Evolutionary conservation across 2,797 vertebrate species (phyloP).

Genomic region (Eidolon dupreanum): DNA sequence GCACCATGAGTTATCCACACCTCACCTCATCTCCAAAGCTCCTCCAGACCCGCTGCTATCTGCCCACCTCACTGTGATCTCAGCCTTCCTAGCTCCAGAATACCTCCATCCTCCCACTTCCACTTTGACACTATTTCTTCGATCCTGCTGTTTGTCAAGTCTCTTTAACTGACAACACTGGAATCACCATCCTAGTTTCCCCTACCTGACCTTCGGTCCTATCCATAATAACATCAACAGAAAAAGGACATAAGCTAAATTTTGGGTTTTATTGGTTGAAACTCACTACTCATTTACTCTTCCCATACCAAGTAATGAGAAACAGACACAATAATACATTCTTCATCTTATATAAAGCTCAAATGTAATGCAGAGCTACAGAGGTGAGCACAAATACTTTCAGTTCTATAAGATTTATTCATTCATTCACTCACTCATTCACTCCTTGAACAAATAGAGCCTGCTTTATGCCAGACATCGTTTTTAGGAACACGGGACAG

Average conservation of each 20-base stretch:
- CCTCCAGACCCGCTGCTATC: background rate
- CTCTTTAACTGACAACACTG: background rate
- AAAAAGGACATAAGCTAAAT: background rate
- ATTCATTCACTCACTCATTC: background rate
- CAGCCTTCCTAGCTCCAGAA: background rate
- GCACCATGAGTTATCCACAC: background rate
- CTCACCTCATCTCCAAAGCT: background rate
- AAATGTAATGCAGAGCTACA: background rate
- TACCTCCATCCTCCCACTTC: background rate
- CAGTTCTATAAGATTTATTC: background rate
- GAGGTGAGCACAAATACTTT: background rate
- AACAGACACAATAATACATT: background rate
- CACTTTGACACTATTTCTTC: background rate
- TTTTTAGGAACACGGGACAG: background rate
- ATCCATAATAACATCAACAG: background rate
- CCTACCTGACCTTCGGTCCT: background rate
- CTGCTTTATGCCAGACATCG: background rate
- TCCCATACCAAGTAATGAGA: background rate
- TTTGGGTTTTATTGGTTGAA: background rate
- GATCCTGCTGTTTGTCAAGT: background rate
- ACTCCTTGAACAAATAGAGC: background rate
- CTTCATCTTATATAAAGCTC: background rate
- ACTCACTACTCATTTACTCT: background rate
- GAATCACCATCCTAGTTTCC: background rate
- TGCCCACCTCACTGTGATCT: background rate